These are phyloP conservation scores for Halcyon chelicuti DNA, from an alignment of 2,797 vertebrate species.

Conservation along the genomic window DNA sequence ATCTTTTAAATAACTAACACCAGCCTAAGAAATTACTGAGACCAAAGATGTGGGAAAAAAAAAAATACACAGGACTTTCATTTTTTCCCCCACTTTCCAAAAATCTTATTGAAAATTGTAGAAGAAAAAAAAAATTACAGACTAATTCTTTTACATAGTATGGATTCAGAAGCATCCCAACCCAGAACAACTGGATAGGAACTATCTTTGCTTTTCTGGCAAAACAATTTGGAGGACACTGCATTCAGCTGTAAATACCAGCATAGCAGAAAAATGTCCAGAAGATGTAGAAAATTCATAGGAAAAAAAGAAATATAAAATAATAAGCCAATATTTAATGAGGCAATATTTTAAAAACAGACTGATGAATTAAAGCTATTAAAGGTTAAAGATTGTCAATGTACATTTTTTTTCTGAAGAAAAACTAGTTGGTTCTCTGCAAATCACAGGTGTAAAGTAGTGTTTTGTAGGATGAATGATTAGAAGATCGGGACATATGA, in stretches of 20 bases:
- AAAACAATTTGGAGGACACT: neutral
- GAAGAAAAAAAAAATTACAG: neutral
- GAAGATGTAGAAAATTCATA: constrained; percentile 43
- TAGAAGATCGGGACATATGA: neutral
- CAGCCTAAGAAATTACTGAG: neutral
- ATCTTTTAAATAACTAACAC: neutral
- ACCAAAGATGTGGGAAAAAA: neutral
- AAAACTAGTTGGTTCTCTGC: neutral
- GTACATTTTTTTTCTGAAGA: neutral
- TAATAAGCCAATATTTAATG: neutral
- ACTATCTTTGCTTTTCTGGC: neutral
- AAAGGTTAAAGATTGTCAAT: neutral
- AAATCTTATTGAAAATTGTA: neutral
- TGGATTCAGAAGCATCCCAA: neutral
- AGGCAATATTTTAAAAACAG: neutral
- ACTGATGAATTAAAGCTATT: neutral
- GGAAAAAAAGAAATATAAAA: neutral
- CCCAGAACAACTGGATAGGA: neutral
- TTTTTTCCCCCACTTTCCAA: neutral
- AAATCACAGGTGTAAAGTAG: neutral
- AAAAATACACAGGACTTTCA: neutral
- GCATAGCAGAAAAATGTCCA: neutral
- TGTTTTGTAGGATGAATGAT: neutral
- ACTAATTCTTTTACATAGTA: neutral
- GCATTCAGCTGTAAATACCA: neutral